Evolutionary conservation across 2,797 vertebrate species (phyloP), one percentile per base, ranked within the genome.

Genomic region (Xiphophorus birchmanni): DNA sequence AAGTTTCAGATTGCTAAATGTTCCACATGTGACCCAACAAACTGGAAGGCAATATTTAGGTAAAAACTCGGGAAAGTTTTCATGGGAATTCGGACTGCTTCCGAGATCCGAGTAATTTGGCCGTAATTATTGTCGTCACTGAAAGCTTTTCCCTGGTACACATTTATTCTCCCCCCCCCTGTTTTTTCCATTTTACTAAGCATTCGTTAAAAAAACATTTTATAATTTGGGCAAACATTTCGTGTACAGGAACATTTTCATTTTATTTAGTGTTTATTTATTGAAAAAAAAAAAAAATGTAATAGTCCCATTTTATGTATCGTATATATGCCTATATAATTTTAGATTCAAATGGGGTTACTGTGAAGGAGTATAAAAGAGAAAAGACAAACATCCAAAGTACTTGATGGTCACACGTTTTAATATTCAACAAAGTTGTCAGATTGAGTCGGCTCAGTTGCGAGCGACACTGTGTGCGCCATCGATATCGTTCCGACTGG

Each of bases 401-500:
- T 69, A 69, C 65, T 26, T 12, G 9, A n/a, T 26, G 37, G 23
- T 37, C 32, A 65, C 63, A 21, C 6, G 32, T 67, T 23, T 40
- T 54, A 10, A 54, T 54, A 5, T 42, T 72, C 50, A n/a, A 54
- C 2, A 37, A 4, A 48, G 2, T 29, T 35, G 29, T 74, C 21
- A 74, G 11, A 74, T 15, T 74, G 48, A 26, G 18, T 74, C 21
- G 35, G 69, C 1, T 35, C 11, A 73, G 69, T 29, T 45, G 7
- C 42, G 44, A 8, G 44, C 13, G 42, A 21, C 7, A 2, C 0
- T 1, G 47, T 81, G 94, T 91, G 87, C 50, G 21, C 1, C 76
- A 5, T 50, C 90, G 37, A 92, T 87, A 79, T 90, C 44, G 23
- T 73, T 9, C 92, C 93, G 93, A 58, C 65, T 88, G 9, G 86